Percentiles rank a stretch among this genome's conserved stretches.
phyloP scores from a whole-genome alignment of 1,140 invertebrate genomes.

The Pararge aegeria region DNA sequence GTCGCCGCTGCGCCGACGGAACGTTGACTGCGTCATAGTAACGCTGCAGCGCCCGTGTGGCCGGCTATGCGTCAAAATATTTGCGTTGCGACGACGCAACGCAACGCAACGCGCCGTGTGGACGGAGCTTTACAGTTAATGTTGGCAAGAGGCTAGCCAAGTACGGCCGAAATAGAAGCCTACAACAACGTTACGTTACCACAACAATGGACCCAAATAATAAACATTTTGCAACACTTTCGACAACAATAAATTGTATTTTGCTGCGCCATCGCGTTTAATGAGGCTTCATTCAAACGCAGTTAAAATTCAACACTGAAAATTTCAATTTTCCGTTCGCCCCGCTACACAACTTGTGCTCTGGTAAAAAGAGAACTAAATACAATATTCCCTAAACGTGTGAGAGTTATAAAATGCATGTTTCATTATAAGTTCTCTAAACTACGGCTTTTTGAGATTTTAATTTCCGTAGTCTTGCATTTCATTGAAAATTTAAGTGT shows the following conservation, averaged over 20 bases:
- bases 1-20: too few relatives aligned
- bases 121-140: too few relatives aligned
- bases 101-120: too few relatives aligned
- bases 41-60: too few relatives aligned
- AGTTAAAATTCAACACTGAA: slow-evolving; percentile 30
- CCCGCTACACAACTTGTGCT: slow-evolving; percentile 16
- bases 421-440: background rate
- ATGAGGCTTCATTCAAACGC: slow-evolving; percentile 36
- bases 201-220: background rate
- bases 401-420: background rate
- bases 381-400: slow-evolving; percentile 25
- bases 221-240: slow-evolving; percentile 13
- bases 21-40: too few relatives aligned
- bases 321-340: slow-evolving; percentile 32
- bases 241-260: slow-evolving; percentile 34
- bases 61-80: too few relatives aligned
- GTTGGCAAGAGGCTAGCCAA: too few relatives aligned
- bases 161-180: background rate
- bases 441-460: background rate
- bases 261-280: slow-evolving; percentile 32
- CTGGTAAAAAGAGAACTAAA: slow-evolving; percentile 24
- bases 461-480: background rate
- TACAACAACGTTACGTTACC: background rate
- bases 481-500: background rate
- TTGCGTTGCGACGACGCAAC: too few relatives aligned